Evolutionary conservation across 2,797 vertebrate genomes (phyloP).

Genomic region (Otolemur crassicaudatus): DNA sequence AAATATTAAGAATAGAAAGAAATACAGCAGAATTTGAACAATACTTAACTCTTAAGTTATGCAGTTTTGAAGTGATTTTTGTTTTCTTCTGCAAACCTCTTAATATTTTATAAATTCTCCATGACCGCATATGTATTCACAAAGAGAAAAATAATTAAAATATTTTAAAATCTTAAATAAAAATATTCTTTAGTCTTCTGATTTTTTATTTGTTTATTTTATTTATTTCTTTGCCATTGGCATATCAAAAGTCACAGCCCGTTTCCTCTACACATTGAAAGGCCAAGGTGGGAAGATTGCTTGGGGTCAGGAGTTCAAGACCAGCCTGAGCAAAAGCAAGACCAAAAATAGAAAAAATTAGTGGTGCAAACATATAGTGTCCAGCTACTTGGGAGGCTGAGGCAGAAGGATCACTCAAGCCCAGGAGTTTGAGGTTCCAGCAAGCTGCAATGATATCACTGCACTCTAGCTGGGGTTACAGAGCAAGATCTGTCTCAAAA

Average conservation of each 20-base stretch:
- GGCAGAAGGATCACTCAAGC: background rate
- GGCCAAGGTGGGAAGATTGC: background rate
- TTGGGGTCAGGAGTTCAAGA: background rate
- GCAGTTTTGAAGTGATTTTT: background rate
- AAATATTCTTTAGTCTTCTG: background rate
- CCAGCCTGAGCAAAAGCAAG: background rate
- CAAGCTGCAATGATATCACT: background rate
- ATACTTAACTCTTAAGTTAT: background rate
- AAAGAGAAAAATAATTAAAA: background rate
- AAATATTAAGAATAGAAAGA: background rate
- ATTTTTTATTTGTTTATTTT: background rate
- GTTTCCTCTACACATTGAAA: background rate
- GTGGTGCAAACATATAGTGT: background rate
- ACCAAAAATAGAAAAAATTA: background rate
- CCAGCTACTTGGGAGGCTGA: background rate
- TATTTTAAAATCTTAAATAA: background rate
- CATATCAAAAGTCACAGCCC: background rate
- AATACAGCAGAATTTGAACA: background rate
- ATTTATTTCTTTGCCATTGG: too few relatives aligned
- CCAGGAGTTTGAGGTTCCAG: background rate
- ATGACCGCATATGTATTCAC: background rate
- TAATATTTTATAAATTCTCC: background rate
- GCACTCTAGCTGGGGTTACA: background rate
- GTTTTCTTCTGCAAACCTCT: conserved; percentile 8
- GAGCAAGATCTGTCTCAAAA: background rate